Base-by-base conservation (phyloP, 2,113 vertebrate genomes). In the Passer domesticus region DNA sequence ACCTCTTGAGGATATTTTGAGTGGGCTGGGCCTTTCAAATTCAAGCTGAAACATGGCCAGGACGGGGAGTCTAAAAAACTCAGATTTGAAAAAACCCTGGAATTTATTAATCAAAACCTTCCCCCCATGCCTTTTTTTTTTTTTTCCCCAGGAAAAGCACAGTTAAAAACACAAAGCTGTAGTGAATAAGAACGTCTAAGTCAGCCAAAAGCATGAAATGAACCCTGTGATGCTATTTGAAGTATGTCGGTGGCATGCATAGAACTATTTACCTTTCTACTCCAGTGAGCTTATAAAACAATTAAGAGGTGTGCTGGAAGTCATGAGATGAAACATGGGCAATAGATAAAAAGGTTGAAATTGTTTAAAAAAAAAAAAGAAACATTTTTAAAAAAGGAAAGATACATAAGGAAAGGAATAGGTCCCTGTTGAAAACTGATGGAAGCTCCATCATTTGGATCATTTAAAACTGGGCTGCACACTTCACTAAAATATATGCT, bases 401-500 rank as follows among this genome's bases (percentile, higher is more conserved):
- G 39, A n/a, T 70, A n/a, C 5, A 9, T 62, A 81, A 84, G 60
- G 60, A 84, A 67, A 75, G 92, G 69, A 93, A 87, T 72, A 33
- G 37, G 62, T 88, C 92, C 90, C 84, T 75, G 67, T 67, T 96
- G 97, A 87, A 95, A 94, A 88, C 52, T 76, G 66, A 73, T 96
- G 94, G 97, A 91, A 91, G 94, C 77, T 88, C 73, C 83, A 81
- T 96, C 95, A 85, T 56, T 86, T 91, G 95, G 82, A 53, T 92
- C 84, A 85, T 95, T 96, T 81, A 83, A 96, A 94, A 68, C 60
- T 7, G 0, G 35, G 39, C 89, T 85, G 62, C 59, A 60, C 81
- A 92, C 56, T 92, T 75, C 23, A 21, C 35, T 89, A 67, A 78
- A 92, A 83, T 83, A 80, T 67, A 87, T 46, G n/a, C 59, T 77